Base-by-base conservation (phyloP, 2,797 vertebrate species). In the Sebastes minor region DNA sequence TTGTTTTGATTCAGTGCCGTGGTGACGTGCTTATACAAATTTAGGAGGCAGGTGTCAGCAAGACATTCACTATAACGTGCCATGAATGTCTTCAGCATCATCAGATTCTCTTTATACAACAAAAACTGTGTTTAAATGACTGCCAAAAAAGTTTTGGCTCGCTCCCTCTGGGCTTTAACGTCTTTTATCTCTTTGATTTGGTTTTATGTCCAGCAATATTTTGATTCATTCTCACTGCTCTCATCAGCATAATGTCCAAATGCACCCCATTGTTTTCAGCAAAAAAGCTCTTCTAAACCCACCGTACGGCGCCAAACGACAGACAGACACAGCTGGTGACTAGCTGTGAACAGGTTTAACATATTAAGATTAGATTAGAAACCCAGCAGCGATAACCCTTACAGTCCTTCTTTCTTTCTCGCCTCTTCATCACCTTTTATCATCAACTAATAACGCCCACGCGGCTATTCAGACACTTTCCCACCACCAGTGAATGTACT, bases 391-490 rank as follows among this genome's bases (percentile, higher is more conserved):
- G 28, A 55, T 6, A 22, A 52, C 25, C 42, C 28, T 32, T 16
- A 53, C 46, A 9, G 2, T 46, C 30, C 4, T 49, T 18, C 10
- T 25, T 23, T 79, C 46, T 35, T 38, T 33, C 59, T 62, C 52
- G 30, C 27, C 61, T 65, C 30, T 35, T 71, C 61, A 66, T 59
- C 65, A 71, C 28, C 69, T 52, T 52, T 52, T 52, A 1, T 52
- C 49, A 52, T n/a, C 10, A 4, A 63, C 69, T 33, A 1, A 53
- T 60, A 28, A 69, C 76, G 2, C 80, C 85, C 81, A 85, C 86
- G 16, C 66, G 5, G 4, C 64, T 70, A 72, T 71, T 80, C 65
- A 72, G 16, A 71, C 11, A 2, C 20, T 23, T 75, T 84, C 71
- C 53, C 33, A 46, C 67, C 76, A 53, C 65, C 68, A 5, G 25